Evolutionary conservation across 2,888 invertebrate genomes (phyloP).

Genomic region (Tromatobia lineatoria): DNA sequence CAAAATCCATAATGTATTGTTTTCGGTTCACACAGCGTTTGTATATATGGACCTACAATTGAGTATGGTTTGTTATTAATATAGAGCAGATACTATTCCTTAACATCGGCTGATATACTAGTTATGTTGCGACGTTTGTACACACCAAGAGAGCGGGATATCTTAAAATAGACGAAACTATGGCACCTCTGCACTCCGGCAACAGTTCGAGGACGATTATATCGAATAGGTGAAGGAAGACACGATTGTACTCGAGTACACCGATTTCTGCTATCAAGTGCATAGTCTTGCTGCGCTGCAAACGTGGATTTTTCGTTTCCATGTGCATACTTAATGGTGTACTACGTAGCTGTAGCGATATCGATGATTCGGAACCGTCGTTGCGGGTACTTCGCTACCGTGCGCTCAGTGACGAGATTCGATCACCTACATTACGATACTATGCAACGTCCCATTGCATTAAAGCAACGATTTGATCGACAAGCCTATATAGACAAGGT

Average conservation of each 20-base stretch:
- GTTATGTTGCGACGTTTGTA: constrained; percentile 43
- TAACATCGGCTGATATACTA: constrained; percentile 63
- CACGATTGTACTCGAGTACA: neutral
- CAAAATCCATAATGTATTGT: constrained; percentile 16
- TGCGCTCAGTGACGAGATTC: neutral
- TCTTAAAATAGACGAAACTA: constrained; percentile 68
- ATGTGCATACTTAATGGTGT: neutral
- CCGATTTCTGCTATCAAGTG: constrained; percentile 13
- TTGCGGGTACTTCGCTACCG: neutral
- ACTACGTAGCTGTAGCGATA: neutral
- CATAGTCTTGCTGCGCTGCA: neutral
- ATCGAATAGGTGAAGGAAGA: constrained; percentile 2
- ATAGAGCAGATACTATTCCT: constrained; percentile 49
- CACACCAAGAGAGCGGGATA: constrained; percentile 32
- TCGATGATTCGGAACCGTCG: neutral
- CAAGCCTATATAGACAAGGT: neutral
- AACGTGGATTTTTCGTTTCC: neutral
- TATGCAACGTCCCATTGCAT: neutral
- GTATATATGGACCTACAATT: constrained; percentile 10
- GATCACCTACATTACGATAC: neutral
- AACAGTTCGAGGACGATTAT: constrained; percentile 34
- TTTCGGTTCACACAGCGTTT: neutral
- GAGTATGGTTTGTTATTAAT: neutral
- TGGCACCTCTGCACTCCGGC: constrained; percentile 67
- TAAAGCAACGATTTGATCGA: neutral